phyloP scores from a whole-genome alignment of 2,113 vertebrate genomes.

The Otocyon megalotis region DNA sequence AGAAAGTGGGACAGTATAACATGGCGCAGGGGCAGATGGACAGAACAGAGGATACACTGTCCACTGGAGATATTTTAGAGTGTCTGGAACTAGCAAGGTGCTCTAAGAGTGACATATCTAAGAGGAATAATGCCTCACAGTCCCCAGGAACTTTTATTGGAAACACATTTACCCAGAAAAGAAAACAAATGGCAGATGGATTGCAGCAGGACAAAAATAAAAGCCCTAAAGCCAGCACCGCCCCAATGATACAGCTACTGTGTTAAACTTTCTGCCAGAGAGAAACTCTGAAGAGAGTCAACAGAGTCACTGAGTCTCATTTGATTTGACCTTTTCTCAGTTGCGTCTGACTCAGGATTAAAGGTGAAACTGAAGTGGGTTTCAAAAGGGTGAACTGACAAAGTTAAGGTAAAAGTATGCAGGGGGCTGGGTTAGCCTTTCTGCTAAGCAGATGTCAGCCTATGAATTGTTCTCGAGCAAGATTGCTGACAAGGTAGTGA shows the following conservation, averaged over 20 bases:
- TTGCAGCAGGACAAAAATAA: neutral
- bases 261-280: neutral
- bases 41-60: neutral
- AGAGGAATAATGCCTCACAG: neutral
- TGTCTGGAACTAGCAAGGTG: neutral
- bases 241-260: neutral
- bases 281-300: neutral
- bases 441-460: too few relatives aligned
- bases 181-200: neutral
- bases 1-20: constrained; percentile 61
- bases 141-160: neutral
- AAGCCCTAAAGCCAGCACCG: neutral
- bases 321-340: neutral
- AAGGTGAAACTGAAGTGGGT: neutral
- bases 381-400: neutral
- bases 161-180: neutral
- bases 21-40: neutral
- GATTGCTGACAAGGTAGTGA: neutral
- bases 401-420: neutral
- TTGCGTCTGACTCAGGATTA: too few relatives aligned
- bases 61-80: neutral
- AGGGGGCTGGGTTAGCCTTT: neutral
- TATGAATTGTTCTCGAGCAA: rapidly evolving
- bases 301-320: neutral
- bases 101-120: neutral